Base-by-base conservation (phyloP, 1,140 invertebrate species). In the Atta colombica region DNA sequence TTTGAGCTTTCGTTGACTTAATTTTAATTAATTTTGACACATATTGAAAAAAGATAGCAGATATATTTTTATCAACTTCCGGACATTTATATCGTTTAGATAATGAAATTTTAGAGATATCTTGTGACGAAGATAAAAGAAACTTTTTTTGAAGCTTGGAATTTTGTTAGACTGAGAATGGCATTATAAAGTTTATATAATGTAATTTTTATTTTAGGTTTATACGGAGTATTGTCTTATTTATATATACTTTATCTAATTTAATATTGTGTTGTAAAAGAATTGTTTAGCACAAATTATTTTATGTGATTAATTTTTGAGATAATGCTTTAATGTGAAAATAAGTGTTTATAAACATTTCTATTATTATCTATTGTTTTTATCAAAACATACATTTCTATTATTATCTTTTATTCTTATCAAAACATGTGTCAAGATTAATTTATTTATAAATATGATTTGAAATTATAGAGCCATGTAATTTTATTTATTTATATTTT, bases 51-150 rank as follows among this genome's bases (percentile, higher is more conserved):
- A 71, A 68, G 0, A 14, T n/a, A 1, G 45, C 63, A 55, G 65
- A 65, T 61, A 66, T n/a, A 53, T 68, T 28, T 85, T 74, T 45
- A 28, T 80, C 28, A 21, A n/a, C 18, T 28, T 53, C 58, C 58
- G 1, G 18, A 7, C n/a, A 45, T 63, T n/a, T 14, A 25, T 1
- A 55, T 25, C 3, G 74, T 75, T 28, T 18, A 7, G 7, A 7
- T 12, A 12, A 75, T 35, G 16, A 82, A 21, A 8, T 8, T 51
- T 87, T 2, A 18, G 8, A 31, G 18, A 10, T 60, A 71, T 72
- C 51, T 55, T 55, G n/a, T 60, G 14, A 35, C 8, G 35, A 1
- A 12, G 8, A 58, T 55, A 39, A 4, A 21, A 63, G 5, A 51
- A 28, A 6, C 35, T 65, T 55, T 3, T 3, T 77, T 35, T 21